Conservation (phyloP, 30 jellyfish, hydroid and myxozoan species). For the Clytia hemisphaerica region DNA sequence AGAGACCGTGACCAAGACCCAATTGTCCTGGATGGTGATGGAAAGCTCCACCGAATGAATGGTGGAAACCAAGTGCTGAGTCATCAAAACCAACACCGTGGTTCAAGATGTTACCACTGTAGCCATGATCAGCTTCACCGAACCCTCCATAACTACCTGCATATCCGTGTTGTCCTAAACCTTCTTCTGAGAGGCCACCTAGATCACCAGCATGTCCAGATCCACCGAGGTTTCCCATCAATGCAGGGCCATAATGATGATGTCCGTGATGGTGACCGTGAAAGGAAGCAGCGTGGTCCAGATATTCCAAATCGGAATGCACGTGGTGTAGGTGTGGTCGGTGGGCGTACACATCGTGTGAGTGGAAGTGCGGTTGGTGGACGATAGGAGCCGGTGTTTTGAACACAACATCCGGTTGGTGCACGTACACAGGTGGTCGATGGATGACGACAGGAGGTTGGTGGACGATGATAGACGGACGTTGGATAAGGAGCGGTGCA, state of each 20-base stretch:
- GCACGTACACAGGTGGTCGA: conserved; percentile 32
- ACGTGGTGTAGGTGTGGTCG: conserved; percentile 13
- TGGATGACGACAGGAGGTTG: conserved; percentile 47
- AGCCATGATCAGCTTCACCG: neutral
- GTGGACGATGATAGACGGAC: conserved; percentile 45
- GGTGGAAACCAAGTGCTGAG: neutral
- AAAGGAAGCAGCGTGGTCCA: neutral
- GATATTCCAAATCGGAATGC: neutral
- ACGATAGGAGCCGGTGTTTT: conserved; percentile 37
- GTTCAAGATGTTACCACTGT: neutral
- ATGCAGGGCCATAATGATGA: neutral
- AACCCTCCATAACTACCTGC: conserved; percentile 6
- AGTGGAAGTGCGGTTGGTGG: conserved; percentile 14
- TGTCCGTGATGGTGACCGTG: conserved; percentile 18
- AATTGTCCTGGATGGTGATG: too few species aligned
- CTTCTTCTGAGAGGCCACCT: too few species aligned
- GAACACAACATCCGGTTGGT: conserved; percentile 36
- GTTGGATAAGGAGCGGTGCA: conserved; percentile 37
- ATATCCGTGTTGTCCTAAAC: too few species aligned
- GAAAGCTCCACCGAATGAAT: neutral
- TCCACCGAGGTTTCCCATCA: neutral
- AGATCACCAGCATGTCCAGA: neutral
- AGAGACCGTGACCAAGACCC: neutral
- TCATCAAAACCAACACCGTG: neutral
- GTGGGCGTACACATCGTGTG: conserved; percentile 27